These are phyloP conservation scores for Frankliniella fusca DNA, from an alignment of 2,888 invertebrate species.

Conservation along the genomic window DNA sequence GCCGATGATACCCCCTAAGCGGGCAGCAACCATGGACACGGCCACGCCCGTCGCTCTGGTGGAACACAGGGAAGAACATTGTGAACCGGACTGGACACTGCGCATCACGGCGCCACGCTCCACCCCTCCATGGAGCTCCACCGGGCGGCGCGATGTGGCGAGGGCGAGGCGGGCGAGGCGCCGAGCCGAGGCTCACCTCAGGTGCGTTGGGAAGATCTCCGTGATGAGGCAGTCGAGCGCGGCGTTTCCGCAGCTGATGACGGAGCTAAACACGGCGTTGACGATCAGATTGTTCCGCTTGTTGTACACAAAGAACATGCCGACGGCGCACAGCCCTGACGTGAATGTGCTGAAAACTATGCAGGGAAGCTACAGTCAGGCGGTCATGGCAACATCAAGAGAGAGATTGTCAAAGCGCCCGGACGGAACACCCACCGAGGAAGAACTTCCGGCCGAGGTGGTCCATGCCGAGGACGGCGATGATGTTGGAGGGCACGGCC, in stretches of 20 bases:
- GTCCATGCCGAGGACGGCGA: constrained; percentile 80
- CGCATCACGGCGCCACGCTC: too few relatives aligned
- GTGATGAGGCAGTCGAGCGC: constrained; percentile 88
- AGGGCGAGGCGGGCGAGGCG: neutral
- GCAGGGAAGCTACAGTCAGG: constrained; percentile 33
- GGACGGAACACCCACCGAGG: constrained; percentile 53
- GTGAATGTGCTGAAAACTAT: constrained; percentile 81
- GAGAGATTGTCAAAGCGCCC: neutral
- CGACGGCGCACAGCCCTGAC: constrained; percentile 76
- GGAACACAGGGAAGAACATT: constrained; percentile 37
- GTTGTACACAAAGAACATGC: constrained; percentile 79
- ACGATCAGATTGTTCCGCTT: constrained; percentile 78
- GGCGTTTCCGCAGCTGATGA: constrained; percentile 83
- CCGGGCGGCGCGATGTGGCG: neutral
- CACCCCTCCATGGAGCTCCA: neutral
- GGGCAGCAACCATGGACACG: constrained; percentile 82
- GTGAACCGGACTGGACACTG: neutral
- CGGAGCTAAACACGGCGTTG: constrained; percentile 79
- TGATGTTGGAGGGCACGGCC: constrained; percentile 77
- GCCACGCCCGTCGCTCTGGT: constrained; percentile 84
- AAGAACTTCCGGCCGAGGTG: constrained; percentile 79
- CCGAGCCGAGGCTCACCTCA: constrained; percentile 63
- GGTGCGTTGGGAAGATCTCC: constrained; percentile 87
- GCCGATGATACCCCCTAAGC: constrained; percentile 83
- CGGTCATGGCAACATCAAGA: too few relatives aligned